Evolutionary conservation across 2,888 invertebrate genomes (phyloP).

Genomic region (Agriopis leucophaearia): DNA sequence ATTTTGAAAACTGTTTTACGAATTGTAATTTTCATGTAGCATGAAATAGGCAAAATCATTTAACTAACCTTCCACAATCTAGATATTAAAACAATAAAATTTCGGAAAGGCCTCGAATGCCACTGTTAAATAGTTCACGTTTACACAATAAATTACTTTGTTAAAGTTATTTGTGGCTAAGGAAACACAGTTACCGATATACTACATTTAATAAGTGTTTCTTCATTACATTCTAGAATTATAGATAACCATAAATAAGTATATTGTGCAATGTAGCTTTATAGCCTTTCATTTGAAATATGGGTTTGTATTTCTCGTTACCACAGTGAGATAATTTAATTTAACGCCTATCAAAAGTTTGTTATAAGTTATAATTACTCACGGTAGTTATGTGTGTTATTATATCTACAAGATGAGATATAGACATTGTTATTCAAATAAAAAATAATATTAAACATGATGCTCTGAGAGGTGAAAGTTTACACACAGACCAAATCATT

Average conservation of each 20-base stretch:
- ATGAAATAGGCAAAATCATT: constrained; percentile 16
- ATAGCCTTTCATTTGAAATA: constrained; percentile 7
- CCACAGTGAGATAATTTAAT: constrained; percentile 8
- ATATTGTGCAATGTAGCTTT: constrained; percentile 1
- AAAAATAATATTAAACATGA: background rate
- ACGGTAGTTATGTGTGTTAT: constrained; percentile 6
- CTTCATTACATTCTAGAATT: constrained; percentile 3
- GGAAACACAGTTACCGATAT: constrained; percentile 12
- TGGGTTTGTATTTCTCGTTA: constrained; percentile 2
- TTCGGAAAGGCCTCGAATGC: constrained; percentile 42
- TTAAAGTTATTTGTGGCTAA: constrained; percentile 6
- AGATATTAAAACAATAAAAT: constrained; percentile 38
- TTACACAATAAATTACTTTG: background rate
- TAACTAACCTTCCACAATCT: constrained; percentile 12
- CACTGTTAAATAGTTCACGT: constrained; percentile 17
- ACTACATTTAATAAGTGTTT: background rate
- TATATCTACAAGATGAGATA: background rate
- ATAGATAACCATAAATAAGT: constrained; percentile 4
- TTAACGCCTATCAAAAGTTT: constrained; percentile 6
- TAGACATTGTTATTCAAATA: background rate
- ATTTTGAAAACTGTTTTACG: no score
- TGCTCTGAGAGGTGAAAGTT: background rate
- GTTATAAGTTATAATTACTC: background rate
- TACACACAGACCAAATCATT: background rate
- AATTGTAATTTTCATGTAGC: background rate